phyloP scores from a whole-genome alignment of 2,888 invertebrate species.

The Parnassius orleans region DNA sequence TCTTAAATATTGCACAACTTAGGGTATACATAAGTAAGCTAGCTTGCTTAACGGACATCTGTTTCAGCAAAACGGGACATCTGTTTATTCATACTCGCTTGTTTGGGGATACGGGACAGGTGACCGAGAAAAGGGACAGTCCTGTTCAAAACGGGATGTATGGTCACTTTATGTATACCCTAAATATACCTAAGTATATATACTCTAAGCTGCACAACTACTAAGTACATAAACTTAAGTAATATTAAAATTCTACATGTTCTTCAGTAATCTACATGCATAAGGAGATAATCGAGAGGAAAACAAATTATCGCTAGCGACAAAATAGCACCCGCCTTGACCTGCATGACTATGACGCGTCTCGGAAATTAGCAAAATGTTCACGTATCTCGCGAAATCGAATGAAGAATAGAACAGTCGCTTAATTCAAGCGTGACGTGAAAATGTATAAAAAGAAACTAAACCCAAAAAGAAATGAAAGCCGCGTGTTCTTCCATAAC shows the following conservation, averaged over 20 bases:
- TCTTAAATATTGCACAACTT: no score
- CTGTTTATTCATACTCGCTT: no score
- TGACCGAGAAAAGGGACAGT: no score
- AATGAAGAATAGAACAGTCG: constrained; percentile 40
- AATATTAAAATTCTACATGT: constrained; percentile 5
- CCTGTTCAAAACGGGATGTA: no score
- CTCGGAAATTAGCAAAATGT: constrained; percentile 41
- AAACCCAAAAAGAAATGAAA: constrained; percentile 36
- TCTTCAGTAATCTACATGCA: constrained; percentile 22
- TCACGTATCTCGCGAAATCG: constrained; percentile 38
- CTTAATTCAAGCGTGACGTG: constrained; percentile 42
- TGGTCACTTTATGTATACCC: no score
- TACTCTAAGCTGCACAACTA: no score
- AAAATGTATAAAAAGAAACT: constrained; percentile 39
- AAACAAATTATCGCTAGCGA: constrained; percentile 26
- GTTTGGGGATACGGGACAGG: no score
- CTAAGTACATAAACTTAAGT: no score
- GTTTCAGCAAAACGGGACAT: no score
- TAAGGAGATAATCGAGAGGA: constrained; percentile 24
- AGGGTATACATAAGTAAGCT: no score
- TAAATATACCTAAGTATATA: no score
- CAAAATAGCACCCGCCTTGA: constrained; percentile 40
- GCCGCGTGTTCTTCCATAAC: constrained; percentile 32
- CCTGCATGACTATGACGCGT: constrained; percentile 38
- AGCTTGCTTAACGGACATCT: no score